Conservation (phyloP, 2,797 vertebrate species). For the Anguilla obscura region DNA sequence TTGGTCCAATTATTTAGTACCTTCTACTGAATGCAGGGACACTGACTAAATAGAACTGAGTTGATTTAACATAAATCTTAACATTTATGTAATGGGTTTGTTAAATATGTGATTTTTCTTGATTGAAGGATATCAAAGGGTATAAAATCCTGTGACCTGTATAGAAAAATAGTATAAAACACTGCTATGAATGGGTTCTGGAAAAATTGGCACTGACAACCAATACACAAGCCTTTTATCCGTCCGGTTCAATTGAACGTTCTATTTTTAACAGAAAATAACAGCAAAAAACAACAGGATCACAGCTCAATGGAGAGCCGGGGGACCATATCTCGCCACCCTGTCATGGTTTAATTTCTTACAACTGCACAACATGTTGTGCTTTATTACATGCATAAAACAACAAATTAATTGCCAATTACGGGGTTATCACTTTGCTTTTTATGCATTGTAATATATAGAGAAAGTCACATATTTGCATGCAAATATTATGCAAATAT, state of each 20-base stretch:
- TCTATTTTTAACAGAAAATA: not conserved
- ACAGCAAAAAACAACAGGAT: not conserved
- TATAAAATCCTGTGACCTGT: not conserved
- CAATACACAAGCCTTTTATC: not conserved
- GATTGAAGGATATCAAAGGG: not conserved
- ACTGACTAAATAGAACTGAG: not conserved
- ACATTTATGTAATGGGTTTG: not conserved
- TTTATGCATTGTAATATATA: not conserved
- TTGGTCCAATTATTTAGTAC: not conserved
- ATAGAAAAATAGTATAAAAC: not conserved
- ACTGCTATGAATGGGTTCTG: not conserved
- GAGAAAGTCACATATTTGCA: not conserved
- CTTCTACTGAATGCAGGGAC: not conserved
- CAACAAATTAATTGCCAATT: not conserved
- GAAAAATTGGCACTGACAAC: not conserved
- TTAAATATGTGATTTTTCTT: not conserved
- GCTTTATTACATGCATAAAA: not conserved
- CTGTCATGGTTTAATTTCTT: not conserved
- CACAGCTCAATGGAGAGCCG: not conserved
- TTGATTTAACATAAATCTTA: not conserved
- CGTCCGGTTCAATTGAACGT: not conserved
- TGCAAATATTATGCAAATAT: not conserved
- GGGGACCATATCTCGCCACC: not conserved
- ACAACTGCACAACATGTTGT: not conserved
- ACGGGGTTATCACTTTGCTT: not conserved